Percentiles rank a stretch among this genome's conserved stretches.
phyloP scores from a whole-genome alignment of 2,888 invertebrate species.

The Coenonympha glycerion region DNA sequence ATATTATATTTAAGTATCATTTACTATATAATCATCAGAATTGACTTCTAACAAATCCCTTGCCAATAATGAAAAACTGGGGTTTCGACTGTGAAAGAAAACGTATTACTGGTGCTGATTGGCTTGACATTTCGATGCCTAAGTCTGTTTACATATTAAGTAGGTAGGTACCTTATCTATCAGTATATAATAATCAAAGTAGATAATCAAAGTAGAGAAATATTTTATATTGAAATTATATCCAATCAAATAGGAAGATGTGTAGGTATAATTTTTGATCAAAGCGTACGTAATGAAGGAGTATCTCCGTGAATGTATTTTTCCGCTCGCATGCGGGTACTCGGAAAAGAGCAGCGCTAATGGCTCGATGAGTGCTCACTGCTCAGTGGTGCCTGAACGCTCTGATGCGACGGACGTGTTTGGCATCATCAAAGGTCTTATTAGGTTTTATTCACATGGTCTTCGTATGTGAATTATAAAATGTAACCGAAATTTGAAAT shows the following conservation, averaged over 20 bases:
- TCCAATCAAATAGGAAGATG: not conserved
- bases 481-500: too few relatives aligned
- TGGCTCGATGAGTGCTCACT: slow-evolving; percentile 12
- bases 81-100: too few relatives aligned
- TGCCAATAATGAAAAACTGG: too few relatives aligned
- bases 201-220: not conserved
- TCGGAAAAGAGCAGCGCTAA: slow-evolving; percentile 11
- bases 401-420: slow-evolving; percentile 15
- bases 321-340: slow-evolving; percentile 15
- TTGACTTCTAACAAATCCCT: too few relatives aligned
- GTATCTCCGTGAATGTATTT: slow-evolving; percentile 13
- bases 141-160: too few relatives aligned
- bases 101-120: too few relatives aligned
- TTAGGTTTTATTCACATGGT: not conserved
- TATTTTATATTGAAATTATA: not conserved
- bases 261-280: not conserved
- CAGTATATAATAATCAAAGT: not conserved
- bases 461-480: too few relatives aligned
- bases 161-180: too few relatives aligned
- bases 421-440: slow-evolving; percentile 7
- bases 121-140: too few relatives aligned
- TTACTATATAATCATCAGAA: too few relatives aligned
- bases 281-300: slow-evolving; percentile 1
- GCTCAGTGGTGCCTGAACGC: slow-evolving; percentile 13
- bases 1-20: too few relatives aligned